Evolutionary conservation across 2,113 vertebrate species (phyloP).

Genomic region (Calyptommatus sinebrachiatus): DNA sequence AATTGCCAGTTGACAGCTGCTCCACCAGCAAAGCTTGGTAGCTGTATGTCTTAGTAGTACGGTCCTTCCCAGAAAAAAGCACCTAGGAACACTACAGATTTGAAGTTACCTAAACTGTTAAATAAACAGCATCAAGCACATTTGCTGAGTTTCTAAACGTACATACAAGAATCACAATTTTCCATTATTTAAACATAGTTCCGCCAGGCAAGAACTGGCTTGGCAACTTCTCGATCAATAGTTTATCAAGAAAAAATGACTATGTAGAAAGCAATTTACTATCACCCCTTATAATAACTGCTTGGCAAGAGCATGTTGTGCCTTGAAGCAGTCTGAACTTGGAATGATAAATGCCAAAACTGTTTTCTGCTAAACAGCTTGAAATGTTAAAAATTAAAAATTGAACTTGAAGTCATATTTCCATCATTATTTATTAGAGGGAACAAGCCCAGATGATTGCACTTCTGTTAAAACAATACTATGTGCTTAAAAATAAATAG

Average conservation of each 20-base stretch:
- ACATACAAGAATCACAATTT: not conserved
- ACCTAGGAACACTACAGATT: too few species aligned
- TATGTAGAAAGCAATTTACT: not conserved
- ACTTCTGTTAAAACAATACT: conserved; percentile 26
- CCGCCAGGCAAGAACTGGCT: too few species aligned
- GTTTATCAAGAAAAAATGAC: not conserved
- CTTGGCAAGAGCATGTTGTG: not conserved
- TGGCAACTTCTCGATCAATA: not conserved
- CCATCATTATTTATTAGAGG: conserved; percentile 28
- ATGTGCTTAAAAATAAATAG: conserved; percentile 15
- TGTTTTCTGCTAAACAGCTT: not conserved
- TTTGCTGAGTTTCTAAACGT: not conserved
- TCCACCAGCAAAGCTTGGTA: too few species aligned
- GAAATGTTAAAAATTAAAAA: conserved; percentile 7
- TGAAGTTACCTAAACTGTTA: too few species aligned
- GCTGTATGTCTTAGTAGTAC: too few species aligned
- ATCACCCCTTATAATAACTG: not conserved
- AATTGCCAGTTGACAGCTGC: too few species aligned
- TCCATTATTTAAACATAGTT: conserved; percentile 4
- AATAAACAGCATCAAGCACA: not conserved
- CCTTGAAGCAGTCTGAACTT: not conserved
- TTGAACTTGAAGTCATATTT: conserved; percentile 22
- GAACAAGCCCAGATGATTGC: conserved; percentile 31
- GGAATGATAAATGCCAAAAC: not conserved
- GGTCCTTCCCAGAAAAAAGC: too few species aligned